Percentiles rank a stretch among this genome's conserved stretches.
These are phyloP conservation scores for Drosophila phalerata DNA, from an alignment of 2,888 invertebrate genomes.

Conservation along the genomic window DNA sequence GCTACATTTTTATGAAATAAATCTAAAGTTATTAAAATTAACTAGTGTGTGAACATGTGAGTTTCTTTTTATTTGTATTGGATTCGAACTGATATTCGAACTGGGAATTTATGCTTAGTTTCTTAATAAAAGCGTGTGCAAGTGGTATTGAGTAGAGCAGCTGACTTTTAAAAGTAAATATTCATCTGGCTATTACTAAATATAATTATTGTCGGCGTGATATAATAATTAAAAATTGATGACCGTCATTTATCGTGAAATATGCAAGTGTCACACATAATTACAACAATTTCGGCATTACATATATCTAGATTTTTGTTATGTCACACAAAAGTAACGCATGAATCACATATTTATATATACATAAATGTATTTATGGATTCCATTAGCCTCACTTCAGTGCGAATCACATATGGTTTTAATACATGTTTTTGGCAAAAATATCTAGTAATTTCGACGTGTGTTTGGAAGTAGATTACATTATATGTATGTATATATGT, in stretches of 20 bases:
- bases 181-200: neutral
- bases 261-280: neutral
- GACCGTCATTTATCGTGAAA: neutral
- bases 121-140: neutral
- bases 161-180: neutral
- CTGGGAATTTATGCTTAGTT: neutral
- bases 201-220: neutral
- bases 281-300: neutral
- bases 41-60: neutral
- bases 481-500: neutral
- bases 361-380: too few species aligned
- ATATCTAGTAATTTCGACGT: neutral
- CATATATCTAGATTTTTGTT: slow-evolving; percentile 10
- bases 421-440: neutral
- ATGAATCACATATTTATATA: neutral
- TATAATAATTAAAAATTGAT: neutral
- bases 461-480: neutral
- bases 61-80: slow-evolving; percentile 2
- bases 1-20: too few species aligned
- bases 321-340: slow-evolving; percentile 23
- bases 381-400: neutral
- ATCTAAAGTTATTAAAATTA: too few species aligned
- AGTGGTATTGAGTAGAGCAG: neutral
- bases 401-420: neutral
- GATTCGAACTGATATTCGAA: neutral